Percentiles rank a stretch among this genome's conserved stretches.
These are phyloP conservation scores for Anguilla megastoma DNA, from an alignment of 2,797 vertebrate species.

Conservation along the genomic window DNA sequence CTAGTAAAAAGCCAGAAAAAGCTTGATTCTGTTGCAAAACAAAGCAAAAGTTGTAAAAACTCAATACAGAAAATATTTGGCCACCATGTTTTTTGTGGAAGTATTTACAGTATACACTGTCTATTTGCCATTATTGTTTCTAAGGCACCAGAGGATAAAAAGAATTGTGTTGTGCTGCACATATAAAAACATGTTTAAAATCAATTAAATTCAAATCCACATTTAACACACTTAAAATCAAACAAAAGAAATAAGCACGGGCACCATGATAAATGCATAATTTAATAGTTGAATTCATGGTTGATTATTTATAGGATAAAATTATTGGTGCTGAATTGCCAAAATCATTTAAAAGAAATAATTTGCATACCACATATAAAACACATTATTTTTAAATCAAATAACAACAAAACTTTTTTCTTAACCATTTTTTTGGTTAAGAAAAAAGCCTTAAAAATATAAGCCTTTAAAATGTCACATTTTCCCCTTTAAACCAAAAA, in stretches of 20 bases:
- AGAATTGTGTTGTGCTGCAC: conserved; percentile 70
- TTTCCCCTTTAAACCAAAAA: conserved; percentile 25
- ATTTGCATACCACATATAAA: conserved; percentile 24
- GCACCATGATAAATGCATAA: neutral
- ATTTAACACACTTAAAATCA: conserved; percentile 12
- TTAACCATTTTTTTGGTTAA: neutral
- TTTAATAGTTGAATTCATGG: neutral
- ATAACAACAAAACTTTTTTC: conserved; percentile 21
- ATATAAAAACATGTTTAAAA: conserved; percentile 39
- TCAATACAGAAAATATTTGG: conserved; percentile 87
- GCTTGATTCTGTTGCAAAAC: conserved; percentile 77
- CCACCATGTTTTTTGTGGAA: conserved; percentile 78
- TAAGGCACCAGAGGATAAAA: conserved; percentile 85
- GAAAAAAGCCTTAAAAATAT: conserved; percentile 20
- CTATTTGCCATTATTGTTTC: conserved; percentile 75
- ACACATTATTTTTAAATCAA: conserved; percentile 1
- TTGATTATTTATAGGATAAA: neutral
- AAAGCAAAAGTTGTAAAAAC: conserved; percentile 83
- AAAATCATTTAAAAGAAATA: conserved; percentile 19
- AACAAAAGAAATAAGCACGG: neutral
- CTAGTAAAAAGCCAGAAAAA: conserved; percentile 81
- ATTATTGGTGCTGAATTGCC: conserved; percentile 17
- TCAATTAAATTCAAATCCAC: conserved; percentile 4
- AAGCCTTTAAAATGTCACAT: neutral
- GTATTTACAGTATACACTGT: conserved; percentile 83